These are phyloP conservation scores for Sebastes nivosus DNA, from an alignment of 2,797 vertebrate species.

Conservation along the genomic window DNA sequence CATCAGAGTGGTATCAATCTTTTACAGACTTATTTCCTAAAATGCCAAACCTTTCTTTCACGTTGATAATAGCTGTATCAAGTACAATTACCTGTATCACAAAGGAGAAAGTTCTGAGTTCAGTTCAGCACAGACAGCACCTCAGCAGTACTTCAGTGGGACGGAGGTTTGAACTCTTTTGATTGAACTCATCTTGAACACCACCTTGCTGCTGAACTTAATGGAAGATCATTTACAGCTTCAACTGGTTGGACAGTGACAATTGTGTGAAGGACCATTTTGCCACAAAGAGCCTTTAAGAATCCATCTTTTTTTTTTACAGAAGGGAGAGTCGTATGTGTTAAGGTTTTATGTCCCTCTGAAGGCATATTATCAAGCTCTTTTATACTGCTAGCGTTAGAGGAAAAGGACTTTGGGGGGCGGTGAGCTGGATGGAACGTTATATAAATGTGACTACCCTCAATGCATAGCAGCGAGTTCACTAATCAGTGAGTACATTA, in stretches of 20 bases:
- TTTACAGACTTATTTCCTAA: background rate
- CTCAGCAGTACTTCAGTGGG: background rate
- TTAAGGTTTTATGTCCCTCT: constrained; percentile 34
- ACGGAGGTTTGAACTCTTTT: background rate
- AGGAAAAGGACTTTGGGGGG: constrained; percentile 25
- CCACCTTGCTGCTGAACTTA: background rate
- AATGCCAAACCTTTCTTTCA: background rate
- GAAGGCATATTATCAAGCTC: constrained; percentile 39
- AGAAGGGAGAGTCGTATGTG: constrained; percentile 7
- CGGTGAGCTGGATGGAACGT: background rate
- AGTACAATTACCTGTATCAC: background rate
- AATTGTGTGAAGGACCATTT: constrained; percentile 10
- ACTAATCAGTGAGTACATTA: constrained; percentile 18
- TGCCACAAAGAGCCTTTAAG: constrained; percentile 19
- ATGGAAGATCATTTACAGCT: constrained; percentile 4
- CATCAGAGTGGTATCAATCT: background rate
- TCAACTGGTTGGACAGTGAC: constrained; percentile 4
- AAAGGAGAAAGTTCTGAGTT: background rate
- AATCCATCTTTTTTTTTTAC: constrained; percentile 12
- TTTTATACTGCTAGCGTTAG: constrained; percentile 14
- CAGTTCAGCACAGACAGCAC: background rate
- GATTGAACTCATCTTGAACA: background rate
- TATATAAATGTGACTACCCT: constrained; percentile 34
- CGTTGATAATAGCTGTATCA: background rate
- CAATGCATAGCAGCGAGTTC: constrained; percentile 10